Base-by-base conservation (phyloP, 2,888 invertebrate genomes). In the Bellardia bayeri region DNA sequence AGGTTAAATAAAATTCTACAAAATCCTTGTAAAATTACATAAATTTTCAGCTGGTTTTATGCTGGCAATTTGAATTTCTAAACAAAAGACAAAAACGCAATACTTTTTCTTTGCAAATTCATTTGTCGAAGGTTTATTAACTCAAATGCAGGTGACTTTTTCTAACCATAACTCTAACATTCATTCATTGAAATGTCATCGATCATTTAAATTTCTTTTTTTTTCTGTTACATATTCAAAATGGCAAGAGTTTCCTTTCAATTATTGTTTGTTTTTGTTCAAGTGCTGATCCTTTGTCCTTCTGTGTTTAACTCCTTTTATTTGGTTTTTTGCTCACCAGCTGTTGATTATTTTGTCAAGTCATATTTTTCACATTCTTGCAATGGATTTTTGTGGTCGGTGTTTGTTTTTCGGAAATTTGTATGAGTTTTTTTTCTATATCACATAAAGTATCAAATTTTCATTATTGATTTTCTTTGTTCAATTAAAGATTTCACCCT, bases 31-130 rank as follows among this genome's bases (percentile, higher is more conserved):
- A 71, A 69, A 49, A 64, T n/a, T 23, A 23, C 54, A 69, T 63
- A 16, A 69, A 72, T 82, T 69, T 78, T 82, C 86, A 86, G 82
- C 86, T 86, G 86, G 78, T 85, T 85, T 81, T 81, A 33, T 40
- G 63, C 30, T 69, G 33, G 61, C 71, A 83, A 72, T 83, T 71
- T 66, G 3, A 33, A n/a, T 74, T 68, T 69, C 30, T 76, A 7
- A 0, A 1, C 8, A 45, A 16, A 54, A 37, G 56, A 13, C 54
- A 7, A 40, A 61, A 54, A 37, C 9, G 8, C 51, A 75, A 75
- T 40, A 37, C 78, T 72, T 74, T 66, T n/a, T n/a, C 33, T 51
- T 86, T 76, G 85, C 85, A 86, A 83, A 78, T 86, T 82, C 54
- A 81, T 85, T 80, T 85, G 37, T 23, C 74, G 68, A 61, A 85